phyloP scores from a whole-genome alignment of 2,113 vertebrate genomes.

The Hypanus sabinus region DNA sequence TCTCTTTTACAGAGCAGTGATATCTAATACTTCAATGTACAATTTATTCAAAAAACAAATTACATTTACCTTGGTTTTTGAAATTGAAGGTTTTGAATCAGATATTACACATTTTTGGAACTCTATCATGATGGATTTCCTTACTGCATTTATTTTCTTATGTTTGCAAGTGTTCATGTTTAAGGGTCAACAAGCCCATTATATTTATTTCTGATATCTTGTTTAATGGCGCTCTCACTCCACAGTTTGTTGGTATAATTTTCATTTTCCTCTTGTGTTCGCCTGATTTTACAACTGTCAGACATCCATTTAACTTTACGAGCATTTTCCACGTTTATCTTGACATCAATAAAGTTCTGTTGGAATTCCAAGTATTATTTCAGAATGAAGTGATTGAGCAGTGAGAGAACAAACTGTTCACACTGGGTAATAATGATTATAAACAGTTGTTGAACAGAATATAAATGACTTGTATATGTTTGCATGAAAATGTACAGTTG shows the following conservation, averaged over 20 bases:
- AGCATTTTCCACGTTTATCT: background rate
- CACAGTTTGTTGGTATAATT: background rate
- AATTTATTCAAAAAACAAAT: background rate
- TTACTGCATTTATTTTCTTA: background rate
- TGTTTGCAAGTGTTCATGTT: background rate
- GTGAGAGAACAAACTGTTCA: background rate
- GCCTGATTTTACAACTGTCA: constrained; percentile 16
- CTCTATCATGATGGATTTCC: background rate
- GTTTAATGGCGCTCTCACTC: background rate
- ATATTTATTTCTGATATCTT: background rate
- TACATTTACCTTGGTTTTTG: background rate
- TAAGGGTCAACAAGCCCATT: background rate
- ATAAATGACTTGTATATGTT: background rate
- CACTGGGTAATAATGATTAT: background rate
- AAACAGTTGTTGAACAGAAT: background rate
- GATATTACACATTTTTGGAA: background rate
- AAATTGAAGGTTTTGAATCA: background rate
- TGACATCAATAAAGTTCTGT: background rate
- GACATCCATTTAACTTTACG: background rate
- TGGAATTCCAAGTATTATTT: background rate
- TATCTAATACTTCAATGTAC: background rate
- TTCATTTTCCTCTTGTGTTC: constrained; percentile 10
- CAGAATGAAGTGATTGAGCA: background rate
- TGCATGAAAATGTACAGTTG: background rate
- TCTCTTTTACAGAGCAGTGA: background rate